These are phyloP conservation scores for Acanthurus lineatus DNA, from an alignment of 2,797 vertebrate species.

Conservation along the genomic window DNA sequence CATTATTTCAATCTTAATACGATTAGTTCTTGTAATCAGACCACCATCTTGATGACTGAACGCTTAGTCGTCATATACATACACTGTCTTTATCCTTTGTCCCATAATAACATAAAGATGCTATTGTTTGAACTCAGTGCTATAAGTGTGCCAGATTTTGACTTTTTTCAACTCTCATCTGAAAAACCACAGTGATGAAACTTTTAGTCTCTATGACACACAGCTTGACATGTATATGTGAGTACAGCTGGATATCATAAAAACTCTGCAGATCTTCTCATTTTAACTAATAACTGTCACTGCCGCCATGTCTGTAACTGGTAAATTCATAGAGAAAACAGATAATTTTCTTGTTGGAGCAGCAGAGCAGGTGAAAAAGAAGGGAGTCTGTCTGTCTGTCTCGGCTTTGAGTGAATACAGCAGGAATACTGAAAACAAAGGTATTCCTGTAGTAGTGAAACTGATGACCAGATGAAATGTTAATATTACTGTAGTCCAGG, in stretches of 20 bases:
- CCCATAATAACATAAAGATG: neutral
- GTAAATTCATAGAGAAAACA: constrained; percentile 6
- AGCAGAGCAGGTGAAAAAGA: constrained; percentile 30
- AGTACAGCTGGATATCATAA: too few species aligned
- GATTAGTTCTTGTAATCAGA: neutral
- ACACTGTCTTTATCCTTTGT: too few species aligned
- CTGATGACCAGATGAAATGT: constrained; percentile 71
- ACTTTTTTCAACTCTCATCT: neutral
- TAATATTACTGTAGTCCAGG: constrained; percentile 60
- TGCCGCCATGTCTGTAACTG: neutral
- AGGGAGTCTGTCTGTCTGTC: constrained; percentile 17
- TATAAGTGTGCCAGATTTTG: neutral
- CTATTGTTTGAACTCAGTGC: neutral
- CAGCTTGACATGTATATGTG: neutral
- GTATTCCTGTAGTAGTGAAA: constrained; percentile 55
- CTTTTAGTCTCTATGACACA: neutral
- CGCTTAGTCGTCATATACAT: too few species aligned
- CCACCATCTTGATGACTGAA: neutral
- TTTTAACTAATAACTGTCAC: neutral
- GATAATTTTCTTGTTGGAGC: constrained; percentile 34
- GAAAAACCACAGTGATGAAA: neutral
- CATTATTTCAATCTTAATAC: neutral
- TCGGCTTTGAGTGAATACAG: constrained; percentile 26
- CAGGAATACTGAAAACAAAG: constrained; percentile 42
- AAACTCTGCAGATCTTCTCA: too few species aligned